phyloP scores from a whole-genome alignment of 2,797 vertebrate species.

The Knipowitschia caucasica region DNA sequence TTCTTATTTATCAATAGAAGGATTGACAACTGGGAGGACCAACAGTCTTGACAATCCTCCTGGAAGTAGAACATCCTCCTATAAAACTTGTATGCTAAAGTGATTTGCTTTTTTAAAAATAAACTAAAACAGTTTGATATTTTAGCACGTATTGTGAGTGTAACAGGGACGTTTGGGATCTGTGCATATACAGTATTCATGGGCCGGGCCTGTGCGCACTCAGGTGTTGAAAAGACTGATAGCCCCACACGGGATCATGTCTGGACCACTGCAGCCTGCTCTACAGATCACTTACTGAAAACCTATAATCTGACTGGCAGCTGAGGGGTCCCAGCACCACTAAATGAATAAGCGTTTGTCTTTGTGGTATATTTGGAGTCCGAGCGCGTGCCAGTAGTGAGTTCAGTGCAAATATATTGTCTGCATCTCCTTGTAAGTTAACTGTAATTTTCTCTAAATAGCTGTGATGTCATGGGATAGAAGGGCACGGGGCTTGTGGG shows the following conservation, averaged over 20 bases:
- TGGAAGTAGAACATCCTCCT: too few species aligned
- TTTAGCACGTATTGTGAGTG: too few species aligned
- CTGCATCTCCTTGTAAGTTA: conserved; percentile 56
- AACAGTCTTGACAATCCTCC: too few species aligned
- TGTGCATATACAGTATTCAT: conserved; percentile 36
- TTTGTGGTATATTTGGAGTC: conserved; percentile 48
- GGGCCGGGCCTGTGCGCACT: conserved; percentile 52
- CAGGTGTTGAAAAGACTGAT: conserved; percentile 70
- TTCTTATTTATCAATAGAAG: too few species aligned
- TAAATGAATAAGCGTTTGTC: conserved; percentile 23
- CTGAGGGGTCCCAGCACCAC: conserved; percentile 25
- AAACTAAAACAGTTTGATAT: too few species aligned
- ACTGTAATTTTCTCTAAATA: conserved; percentile 69
- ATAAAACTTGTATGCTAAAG: too few species aligned
- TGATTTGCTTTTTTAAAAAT: too few species aligned
- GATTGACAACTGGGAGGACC: too few species aligned
- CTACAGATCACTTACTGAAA: conserved; percentile 58
- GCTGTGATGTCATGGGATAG: conserved; percentile 68
- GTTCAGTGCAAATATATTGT: conserved; percentile 66
- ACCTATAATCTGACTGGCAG: conserved; percentile 63
- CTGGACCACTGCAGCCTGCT: conserved; percentile 46
- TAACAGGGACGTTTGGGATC: too few species aligned
- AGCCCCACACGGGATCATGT: conserved; percentile 35
- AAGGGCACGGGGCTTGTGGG: conserved; percentile 47
- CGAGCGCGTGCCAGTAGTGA: conserved; percentile 56